Base-by-base conservation (phyloP, 2,888 invertebrate species). In the Erynnis tages region DNA sequence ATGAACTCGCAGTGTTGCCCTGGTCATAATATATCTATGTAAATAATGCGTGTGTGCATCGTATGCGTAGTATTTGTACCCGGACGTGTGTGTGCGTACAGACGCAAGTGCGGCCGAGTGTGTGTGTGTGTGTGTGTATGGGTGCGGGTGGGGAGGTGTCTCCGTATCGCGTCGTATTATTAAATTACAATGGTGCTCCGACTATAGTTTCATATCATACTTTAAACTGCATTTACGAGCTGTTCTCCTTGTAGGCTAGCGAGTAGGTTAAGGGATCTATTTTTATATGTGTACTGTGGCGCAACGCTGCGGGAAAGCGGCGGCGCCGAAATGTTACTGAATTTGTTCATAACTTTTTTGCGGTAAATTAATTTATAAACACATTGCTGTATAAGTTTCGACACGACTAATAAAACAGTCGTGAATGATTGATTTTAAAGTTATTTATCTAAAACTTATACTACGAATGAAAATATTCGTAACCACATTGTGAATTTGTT, bases 151-250 rank as follows among this genome's bases (percentile, higher is more conserved):
- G 40, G 50, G 48, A 53, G 56, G 41, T 45, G 37, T 35, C 46
- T 38, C 44, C 35, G 47, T 48, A 40, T 34, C 48, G 11, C 46
- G 44, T 19, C 43, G 48, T 59, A 60, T 57, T 58, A 61, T 60
- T 32, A 62, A 67, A 69, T 71, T 69, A 64, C 74, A 74, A 80
- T 85, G 85, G 85, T 85, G 86, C 85, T 86, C 83, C 82, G 77
- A 79, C 73, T 76, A 77, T 82, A 84, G 81, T 79, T 79, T 85
- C 86, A 86, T 86, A 86, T 86, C 86, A 86, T 81, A 77, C 73
- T 82, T 67, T 76, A 79, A 82, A 74, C 71, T 82, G 83, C 82
- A 81, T 84, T 81, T 82, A 82, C 70, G 70, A 75, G 76, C 71
- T 69, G 70, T 76, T 82, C 79, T 82, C 73, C 76, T 79, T 70